Percentiles rank a stretch among this genome's conserved stretches.
These are phyloP conservation scores for Nesidiocoris tenuis DNA, from an alignment of 2,888 invertebrate genomes.

Conservation along the genomic window DNA sequence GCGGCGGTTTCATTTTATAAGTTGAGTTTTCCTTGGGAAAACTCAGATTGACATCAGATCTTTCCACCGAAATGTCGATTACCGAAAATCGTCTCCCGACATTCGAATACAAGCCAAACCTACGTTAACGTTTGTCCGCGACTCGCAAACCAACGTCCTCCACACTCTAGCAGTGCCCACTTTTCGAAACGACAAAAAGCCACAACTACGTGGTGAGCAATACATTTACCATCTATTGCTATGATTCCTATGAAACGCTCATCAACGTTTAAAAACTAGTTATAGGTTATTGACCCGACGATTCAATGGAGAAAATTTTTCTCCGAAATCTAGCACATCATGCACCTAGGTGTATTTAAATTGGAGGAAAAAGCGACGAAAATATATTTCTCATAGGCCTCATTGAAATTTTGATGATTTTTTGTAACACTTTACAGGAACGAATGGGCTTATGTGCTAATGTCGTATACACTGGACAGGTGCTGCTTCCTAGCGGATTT, in stretches of 20 bases:
- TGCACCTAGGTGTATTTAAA: not conserved
- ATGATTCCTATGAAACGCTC: slow-evolving; percentile 16
- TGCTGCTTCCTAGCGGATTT: too few relatives aligned
- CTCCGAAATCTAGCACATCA: too few relatives aligned
- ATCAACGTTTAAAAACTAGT: slow-evolving; percentile 21
- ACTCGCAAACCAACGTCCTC: too few relatives aligned
- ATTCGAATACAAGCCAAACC: too few relatives aligned
- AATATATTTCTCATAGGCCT: not conserved
- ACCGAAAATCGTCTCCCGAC: too few relatives aligned
- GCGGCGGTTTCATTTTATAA: not conserved
- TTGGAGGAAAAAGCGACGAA: not conserved
- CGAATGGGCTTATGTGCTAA: not conserved
- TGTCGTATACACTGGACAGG: not conserved
- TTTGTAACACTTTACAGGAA: not conserved
- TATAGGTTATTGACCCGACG: slow-evolving; percentile 5
- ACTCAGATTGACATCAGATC: too few relatives aligned
- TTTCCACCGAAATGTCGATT: too few relatives aligned
- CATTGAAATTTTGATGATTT: not conserved
- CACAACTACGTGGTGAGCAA: slow-evolving; percentile 27
- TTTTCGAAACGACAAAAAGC: slow-evolving; percentile 14
- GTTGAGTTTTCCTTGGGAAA: not conserved
- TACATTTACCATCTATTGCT: slow-evolving; percentile 38
- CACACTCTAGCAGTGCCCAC: not conserved
- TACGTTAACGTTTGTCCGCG: too few relatives aligned
- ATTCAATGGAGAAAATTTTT: not conserved